These are phyloP conservation scores for Stichopus horrens DNA, from an alignment of 53 echinoderm and acorn worm species.

Conservation along the genomic window DNA sequence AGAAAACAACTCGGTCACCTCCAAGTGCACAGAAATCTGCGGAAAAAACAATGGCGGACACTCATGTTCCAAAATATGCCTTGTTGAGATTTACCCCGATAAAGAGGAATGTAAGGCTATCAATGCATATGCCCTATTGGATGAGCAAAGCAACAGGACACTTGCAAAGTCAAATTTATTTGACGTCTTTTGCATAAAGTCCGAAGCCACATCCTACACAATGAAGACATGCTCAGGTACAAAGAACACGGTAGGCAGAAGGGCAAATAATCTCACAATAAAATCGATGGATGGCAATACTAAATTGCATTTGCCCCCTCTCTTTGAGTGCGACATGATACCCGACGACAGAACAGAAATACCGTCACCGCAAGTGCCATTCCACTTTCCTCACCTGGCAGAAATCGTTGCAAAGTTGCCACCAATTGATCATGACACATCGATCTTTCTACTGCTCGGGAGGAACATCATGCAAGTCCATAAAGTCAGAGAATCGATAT, in stretches of 20 bases:
- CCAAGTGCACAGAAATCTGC: conserved; percentile 50
- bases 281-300: conserved; percentile 26
- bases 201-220: conserved; percentile 13
- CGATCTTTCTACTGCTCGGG: conserved; percentile 51
- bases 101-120: conserved; percentile 16
- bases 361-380: conserved; percentile 32
- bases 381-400: conserved; percentile 45
- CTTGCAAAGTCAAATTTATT: conserved; percentile 49
- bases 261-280: conserved; percentile 30
- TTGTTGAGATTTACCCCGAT: conserved; percentile 38
- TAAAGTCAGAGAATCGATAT: conserved; percentile 22
- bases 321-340: conserved; percentile 7
- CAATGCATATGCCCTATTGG: conserved; percentile 47
- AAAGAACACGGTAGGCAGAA: not conserved
- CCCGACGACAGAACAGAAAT: conserved; percentile 54
- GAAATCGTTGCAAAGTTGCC: conserved; percentile 34
- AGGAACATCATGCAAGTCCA: conserved; percentile 14
- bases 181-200: conserved; percentile 24
- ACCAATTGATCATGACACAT: not conserved
- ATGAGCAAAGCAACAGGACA: conserved; percentile 56
- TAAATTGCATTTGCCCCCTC: conserved; percentile 10
- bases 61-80: conserved; percentile 63
- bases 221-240: conserved; percentile 51
- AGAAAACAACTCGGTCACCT: not conserved
- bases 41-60: conserved; percentile 24